Base-by-base conservation (phyloP, 2,113 vertebrate genomes). In the Scatophagus argus region DNA sequence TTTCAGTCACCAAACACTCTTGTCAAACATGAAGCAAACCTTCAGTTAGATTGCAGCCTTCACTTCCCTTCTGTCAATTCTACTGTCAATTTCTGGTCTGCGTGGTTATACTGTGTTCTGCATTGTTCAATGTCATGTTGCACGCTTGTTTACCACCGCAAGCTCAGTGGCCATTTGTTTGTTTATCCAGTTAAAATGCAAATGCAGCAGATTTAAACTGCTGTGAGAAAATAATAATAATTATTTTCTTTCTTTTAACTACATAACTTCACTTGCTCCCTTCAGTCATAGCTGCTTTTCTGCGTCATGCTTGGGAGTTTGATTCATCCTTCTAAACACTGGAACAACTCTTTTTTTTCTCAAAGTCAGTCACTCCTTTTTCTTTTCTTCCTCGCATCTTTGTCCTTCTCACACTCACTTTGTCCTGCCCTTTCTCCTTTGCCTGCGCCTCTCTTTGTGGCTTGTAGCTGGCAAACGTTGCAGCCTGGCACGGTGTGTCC, bases 401-500 rank as follows among this genome's bases (percentile, higher is more conserved):
- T 65, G 49, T 76, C 72, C 52, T n/a, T 47, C 49, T 31, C 52
- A 21, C 19, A 23, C 79, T 66, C 74, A 23, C 76, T 74, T 63
- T 49, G 72, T 84, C 39, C 52, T 80, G 75, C 60, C 74, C 79
- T 81, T 44, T 74, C 80, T 80, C 74, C 62, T 77, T 74, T 63
- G 74, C 74, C 81, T 70, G 64, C 56, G 56, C 78, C 79, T 77
- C 74, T 89, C 76, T 88, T 76, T 77, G 81, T 84, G 90, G 68
- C 82, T 76, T 87, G 83, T 85, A 81, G 79, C 81, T 92, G 90
- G 93, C 93, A 91, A 82, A 79, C 85, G 21, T 58, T 65, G 43
- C 74, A 77, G 74, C 84, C 82, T 88, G 89, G 87, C 87, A 82
- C 82, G 77, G 61, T 70, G 74, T 60, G 81, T 81, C 65, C 74